These are phyloP conservation scores for Dynastes maya DNA, from an alignment of 2,888 invertebrate genomes.

Conservation along the genomic window DNA sequence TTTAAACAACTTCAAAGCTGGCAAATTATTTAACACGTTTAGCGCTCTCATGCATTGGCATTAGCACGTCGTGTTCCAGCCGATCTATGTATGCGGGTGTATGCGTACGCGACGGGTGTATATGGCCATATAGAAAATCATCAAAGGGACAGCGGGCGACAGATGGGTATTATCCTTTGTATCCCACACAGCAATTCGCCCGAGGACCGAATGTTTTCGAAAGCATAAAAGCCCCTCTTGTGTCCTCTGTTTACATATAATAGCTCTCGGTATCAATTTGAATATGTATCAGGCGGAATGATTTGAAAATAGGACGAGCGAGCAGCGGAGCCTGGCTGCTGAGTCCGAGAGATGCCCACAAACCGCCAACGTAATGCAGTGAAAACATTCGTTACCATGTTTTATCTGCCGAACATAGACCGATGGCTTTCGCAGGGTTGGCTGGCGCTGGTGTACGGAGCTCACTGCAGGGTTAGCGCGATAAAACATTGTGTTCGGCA, in stretches of 20 bases:
- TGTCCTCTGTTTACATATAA: conserved; percentile 65
- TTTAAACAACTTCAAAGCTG: conserved; percentile 56
- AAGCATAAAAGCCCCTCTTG: conserved; percentile 52
- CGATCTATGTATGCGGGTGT: conserved; percentile 61
- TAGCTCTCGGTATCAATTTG: conserved; percentile 64
- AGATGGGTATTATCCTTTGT: conserved; percentile 68
- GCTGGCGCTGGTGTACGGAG: not conserved
- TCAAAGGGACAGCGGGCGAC: conserved; percentile 66
- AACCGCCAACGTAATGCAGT: conserved; percentile 44
- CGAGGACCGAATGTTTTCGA: conserved; percentile 50
- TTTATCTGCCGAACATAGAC: conserved; percentile 38
- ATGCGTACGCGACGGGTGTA: conserved; percentile 57
- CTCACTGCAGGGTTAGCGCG: conserved; percentile 7
- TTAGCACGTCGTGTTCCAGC: conserved; percentile 62
- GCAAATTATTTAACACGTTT: conserved; percentile 67
- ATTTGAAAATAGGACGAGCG: conserved; percentile 39
- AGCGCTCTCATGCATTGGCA: conserved; percentile 63
- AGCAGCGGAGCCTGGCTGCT: conserved; percentile 7
- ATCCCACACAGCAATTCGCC: conserved; percentile 60
- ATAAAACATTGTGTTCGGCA: conserved; percentile 22
- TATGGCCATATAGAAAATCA: conserved; percentile 62
- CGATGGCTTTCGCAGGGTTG: conserved; percentile 20
- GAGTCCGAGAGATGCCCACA: conserved; percentile 14
- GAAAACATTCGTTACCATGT: conserved; percentile 49
- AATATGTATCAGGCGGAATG: conserved; percentile 55